Evolutionary conservation across 2,888 invertebrate species (phyloP).

Genomic region (Cremastinae sp.): DNA sequence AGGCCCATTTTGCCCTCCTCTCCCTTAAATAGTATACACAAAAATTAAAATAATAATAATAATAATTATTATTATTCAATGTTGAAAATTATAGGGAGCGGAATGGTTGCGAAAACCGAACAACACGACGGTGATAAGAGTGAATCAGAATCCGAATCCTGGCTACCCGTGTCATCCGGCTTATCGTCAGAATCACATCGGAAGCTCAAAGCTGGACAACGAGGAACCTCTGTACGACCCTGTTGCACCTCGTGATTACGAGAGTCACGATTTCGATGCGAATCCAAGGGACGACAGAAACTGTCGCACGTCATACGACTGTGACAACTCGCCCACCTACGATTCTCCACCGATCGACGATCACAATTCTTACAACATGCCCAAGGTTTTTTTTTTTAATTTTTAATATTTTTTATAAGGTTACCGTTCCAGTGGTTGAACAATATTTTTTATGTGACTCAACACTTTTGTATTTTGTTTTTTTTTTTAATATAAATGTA

Average conservation of each 20-base stretch:
- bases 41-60: background rate
- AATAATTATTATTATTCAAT: conserved; percentile 7
- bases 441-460: too few relatives aligned
- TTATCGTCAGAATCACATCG: conserved; percentile 60
- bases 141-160: conserved; percentile 74
- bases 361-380: conserved; percentile 68
- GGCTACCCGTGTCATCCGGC: conserved; percentile 61
- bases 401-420: background rate
- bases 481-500: too few relatives aligned
- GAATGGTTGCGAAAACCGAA: conserved; percentile 78
- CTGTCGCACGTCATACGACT: conserved; percentile 71
- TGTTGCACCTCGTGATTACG: conserved; percentile 77
- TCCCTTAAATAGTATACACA: background rate
- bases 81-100: conserved; percentile 65
- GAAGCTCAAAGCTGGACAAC: conserved; percentile 66
- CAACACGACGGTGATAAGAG: conserved; percentile 78
- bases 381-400: conserved; percentile 67
- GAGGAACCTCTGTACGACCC: conserved; percentile 79
- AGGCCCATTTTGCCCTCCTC: too few relatives aligned
- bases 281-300: conserved; percentile 77
- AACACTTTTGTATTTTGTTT: too few relatives aligned
- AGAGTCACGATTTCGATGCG: conserved; percentile 78
- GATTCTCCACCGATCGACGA: conserved; percentile 65
- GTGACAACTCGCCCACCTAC: conserved; percentile 68
- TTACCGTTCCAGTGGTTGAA: too few relatives aligned